These are phyloP conservation scores for Cottoperca gobio DNA, from an alignment of 2,797 vertebrate species.

Conservation along the genomic window DNA sequence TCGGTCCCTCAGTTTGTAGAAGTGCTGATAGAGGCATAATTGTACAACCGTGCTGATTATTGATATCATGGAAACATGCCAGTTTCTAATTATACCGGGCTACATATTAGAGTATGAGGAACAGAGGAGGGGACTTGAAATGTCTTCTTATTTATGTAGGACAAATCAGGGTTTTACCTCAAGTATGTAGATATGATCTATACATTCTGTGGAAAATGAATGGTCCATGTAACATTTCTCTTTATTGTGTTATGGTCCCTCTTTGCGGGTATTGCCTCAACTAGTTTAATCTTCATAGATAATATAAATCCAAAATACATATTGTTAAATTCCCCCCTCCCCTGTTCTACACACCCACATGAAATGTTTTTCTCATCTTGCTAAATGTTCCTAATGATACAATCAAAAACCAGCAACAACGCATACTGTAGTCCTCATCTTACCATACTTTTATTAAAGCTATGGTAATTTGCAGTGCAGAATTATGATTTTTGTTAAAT, in stretches of 20 bases:
- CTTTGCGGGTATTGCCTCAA: background rate
- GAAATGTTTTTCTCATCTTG: conserved; percentile 21
- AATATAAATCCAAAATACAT: background rate
- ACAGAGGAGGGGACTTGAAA: conserved; percentile 34
- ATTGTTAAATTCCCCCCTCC: background rate
- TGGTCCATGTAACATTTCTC: conserved; percentile 2
- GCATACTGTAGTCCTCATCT: background rate
- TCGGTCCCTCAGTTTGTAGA: conserved; percentile 69
- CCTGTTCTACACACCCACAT: background rate
- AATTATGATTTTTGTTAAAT: background rate
- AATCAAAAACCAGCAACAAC: background rate
- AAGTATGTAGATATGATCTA: conserved; percentile 31
- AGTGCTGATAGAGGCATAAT: conserved; percentile 85
- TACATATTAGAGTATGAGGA: conserved; percentile 58
- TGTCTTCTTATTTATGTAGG: conserved; percentile 25
- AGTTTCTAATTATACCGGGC: conserved; percentile 78
- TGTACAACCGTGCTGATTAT: conserved; percentile 83
- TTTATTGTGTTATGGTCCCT: background rate
- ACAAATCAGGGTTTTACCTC: conserved; percentile 25
- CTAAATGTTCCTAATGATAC: background rate
- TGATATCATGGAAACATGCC: conserved; percentile 80
- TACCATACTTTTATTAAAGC: background rate
- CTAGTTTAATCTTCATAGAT: conserved; percentile 13
- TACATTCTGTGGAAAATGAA: background rate
- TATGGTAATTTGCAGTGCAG: background rate